Conservation (phyloP, 2,888 invertebrate genomes). For the Flexamia atlantica region DNA sequence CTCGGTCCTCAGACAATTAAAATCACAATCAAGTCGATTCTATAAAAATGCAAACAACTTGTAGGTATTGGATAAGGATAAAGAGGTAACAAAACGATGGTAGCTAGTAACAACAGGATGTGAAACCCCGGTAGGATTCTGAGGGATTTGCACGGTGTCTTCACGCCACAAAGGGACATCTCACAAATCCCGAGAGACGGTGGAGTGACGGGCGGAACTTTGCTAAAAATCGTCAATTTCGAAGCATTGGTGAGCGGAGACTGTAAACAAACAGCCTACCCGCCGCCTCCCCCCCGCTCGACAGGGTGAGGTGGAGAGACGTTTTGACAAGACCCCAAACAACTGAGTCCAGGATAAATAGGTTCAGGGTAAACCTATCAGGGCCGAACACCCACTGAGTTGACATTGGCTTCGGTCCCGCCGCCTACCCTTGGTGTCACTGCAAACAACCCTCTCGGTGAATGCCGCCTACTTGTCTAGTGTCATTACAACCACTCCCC, state of each 20-base stretch:
- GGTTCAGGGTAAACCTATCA: conserved; percentile 43
- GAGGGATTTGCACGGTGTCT: background rate
- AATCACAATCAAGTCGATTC: too few relatives aligned
- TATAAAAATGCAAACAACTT: too few relatives aligned
- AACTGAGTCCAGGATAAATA: conserved; percentile 18
- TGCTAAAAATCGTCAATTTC: conserved; percentile 18
- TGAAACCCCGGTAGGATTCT: too few relatives aligned
- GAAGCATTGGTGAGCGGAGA: background rate
- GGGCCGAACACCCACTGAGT: conserved; percentile 36
- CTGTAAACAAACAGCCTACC: conserved; percentile 26
- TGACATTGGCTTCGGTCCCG: background rate
- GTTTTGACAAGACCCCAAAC: conserved; percentile 48
- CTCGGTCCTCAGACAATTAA: too few relatives aligned
- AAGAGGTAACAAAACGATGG: too few relatives aligned
- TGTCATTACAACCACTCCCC: too few relatives aligned
- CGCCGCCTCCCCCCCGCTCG: background rate
- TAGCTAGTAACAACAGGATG: too few relatives aligned
- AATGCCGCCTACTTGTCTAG: too few relatives aligned
- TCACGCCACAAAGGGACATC: background rate
- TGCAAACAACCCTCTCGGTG: too few relatives aligned
- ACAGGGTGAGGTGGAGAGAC: background rate
- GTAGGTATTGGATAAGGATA: too few relatives aligned
- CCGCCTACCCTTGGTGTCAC: background rate
- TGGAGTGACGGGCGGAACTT: conserved; percentile 35
- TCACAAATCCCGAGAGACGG: background rate